Evolutionary conservation across 2,797 vertebrate species (phyloP).

Genomic region (Coregonus suidteri): DNA sequence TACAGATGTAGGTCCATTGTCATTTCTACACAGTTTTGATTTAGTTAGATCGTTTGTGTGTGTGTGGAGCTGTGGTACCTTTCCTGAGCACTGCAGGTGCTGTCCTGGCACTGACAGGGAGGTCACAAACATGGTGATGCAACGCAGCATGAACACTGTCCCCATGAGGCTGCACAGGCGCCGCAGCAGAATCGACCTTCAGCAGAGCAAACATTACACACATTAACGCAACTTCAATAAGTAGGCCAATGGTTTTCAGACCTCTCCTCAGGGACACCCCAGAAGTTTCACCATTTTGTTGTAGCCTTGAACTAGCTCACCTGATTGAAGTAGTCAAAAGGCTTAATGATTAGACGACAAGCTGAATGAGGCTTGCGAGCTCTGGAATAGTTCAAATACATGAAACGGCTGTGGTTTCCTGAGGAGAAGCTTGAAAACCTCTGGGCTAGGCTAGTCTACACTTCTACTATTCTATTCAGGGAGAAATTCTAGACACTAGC

Average conservation of each 20-base stretch:
- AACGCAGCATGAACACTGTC: constrained; percentile 97
- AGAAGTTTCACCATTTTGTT: not conserved
- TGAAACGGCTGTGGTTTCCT: not conserved
- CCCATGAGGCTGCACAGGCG: constrained; percentile 97
- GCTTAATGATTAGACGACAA: not conserved
- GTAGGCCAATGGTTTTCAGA: not conserved
- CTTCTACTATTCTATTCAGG: not conserved
- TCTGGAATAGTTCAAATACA: not conserved
- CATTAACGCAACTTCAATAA: not conserved
- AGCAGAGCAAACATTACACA: constrained; percentile 6
- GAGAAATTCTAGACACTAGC: not conserved
- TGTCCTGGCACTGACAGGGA: constrained; percentile 97
- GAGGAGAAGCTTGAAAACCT: not conserved
- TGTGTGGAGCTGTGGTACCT: constrained; percentile 74
- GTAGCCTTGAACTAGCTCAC: not conserved
- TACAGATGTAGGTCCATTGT: too few species aligned
- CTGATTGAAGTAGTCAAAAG: not conserved
- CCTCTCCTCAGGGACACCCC: not conserved
- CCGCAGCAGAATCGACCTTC: constrained; percentile 92
- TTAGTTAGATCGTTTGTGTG: too few species aligned
- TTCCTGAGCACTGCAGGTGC: constrained; percentile 97
- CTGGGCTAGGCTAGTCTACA: not conserved
- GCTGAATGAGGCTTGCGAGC: not conserved
- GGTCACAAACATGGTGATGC: constrained; percentile 98
- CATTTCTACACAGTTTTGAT: too few species aligned